Conservation (phyloP, 2,113 vertebrate species). For the Herpetotheres cachinnans region DNA sequence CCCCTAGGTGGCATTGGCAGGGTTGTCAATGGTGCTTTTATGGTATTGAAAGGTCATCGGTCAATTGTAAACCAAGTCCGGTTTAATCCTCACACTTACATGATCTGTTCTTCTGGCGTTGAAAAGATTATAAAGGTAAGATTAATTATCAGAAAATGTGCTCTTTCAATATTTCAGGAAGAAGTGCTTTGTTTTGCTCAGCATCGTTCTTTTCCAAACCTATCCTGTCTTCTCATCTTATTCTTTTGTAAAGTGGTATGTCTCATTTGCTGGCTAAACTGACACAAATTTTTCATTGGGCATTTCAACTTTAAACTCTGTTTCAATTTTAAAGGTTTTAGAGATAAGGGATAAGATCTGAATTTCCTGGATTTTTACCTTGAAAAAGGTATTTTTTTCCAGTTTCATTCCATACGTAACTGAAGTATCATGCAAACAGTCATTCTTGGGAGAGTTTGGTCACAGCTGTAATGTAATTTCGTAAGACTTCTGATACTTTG, state of each 20-base stretch:
- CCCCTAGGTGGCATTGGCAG: conserved; percentile 87
- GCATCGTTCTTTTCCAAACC: neutral
- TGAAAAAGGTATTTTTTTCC: neutral
- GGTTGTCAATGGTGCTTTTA: conserved; percentile 96
- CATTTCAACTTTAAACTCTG: neutral
- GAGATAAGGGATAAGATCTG: neutral
- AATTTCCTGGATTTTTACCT: neutral
- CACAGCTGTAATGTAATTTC: neutral
- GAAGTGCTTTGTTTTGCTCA: neutral
- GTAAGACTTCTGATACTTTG: neutral
- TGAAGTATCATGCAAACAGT: neutral
- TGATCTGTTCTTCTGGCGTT: conserved; percentile 98
- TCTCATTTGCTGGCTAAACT: neutral
- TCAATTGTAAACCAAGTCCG: conserved; percentile 99
- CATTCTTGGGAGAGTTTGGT: neutral
- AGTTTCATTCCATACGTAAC: neutral
- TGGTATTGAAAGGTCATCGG: conserved; percentile 96
- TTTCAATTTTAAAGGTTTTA: neutral
- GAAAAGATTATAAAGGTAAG: conserved; percentile 99
- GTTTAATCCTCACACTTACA: conserved; percentile 96
- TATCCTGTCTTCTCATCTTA: neutral
- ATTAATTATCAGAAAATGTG: neutral
- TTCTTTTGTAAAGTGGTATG: neutral
- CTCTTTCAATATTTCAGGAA: neutral
- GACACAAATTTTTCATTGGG: neutral